Percentiles rank a stretch among this genome's conserved stretches.
Conservation (phyloP, 2,797 vertebrate genomes). For the Falco concolor region DNA sequence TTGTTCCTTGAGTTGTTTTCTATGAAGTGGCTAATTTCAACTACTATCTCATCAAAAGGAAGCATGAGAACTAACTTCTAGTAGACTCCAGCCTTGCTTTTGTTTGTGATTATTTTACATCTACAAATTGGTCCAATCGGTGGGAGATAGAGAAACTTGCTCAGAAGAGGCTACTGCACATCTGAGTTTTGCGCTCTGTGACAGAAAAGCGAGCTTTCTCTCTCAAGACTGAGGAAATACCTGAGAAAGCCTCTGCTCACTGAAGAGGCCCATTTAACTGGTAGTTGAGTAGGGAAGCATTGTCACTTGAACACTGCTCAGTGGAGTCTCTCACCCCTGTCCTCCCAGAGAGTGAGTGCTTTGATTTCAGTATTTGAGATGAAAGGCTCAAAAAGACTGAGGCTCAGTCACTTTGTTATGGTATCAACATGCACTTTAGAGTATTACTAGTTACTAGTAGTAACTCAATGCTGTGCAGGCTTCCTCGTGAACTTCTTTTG, state of each 20-base stretch:
- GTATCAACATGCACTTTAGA: background rate
- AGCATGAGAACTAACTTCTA: background rate
- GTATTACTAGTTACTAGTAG: background rate
- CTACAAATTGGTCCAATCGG: background rate
- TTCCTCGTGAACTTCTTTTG: background rate
- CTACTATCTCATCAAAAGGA: background rate
- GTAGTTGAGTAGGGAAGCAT: background rate
- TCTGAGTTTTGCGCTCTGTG: background rate
- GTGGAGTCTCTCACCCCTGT: background rate
- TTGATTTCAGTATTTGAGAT: background rate
- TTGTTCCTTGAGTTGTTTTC: background rate
- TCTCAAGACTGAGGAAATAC: background rate
- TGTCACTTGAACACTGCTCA: background rate
- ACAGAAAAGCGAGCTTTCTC: background rate
- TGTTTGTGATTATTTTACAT: background rate
- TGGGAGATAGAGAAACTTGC: background rate
- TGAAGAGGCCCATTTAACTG: no score
- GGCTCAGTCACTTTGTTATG: background rate
- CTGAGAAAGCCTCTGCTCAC: background rate
- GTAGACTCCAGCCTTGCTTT: background rate
- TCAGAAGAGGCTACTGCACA: accelerated
- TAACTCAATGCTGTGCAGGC: background rate
- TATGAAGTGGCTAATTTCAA: background rate
- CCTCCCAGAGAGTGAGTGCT: background rate
- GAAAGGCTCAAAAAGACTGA: background rate